A percentile compares a stretch with the other conserved stretches of the same genome.
These are phyloP conservation scores for Tenualosa ilisha DNA, from an alignment of 2,797 vertebrate genomes.

Conservation along the genomic window DNA sequence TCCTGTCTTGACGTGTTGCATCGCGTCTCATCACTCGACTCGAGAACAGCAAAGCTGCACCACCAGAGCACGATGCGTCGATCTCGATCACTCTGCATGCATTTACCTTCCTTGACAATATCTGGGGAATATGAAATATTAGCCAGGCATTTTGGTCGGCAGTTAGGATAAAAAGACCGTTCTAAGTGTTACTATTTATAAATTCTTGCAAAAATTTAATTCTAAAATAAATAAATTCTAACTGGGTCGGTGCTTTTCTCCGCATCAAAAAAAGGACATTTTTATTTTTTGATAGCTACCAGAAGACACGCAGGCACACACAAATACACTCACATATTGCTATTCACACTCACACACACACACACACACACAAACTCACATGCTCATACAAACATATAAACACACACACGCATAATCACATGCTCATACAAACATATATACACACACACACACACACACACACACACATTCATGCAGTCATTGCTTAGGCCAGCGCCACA, in stretches of 20 bases:
- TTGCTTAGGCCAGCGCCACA: constrained; percentile 7
- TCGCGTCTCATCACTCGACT: constrained; percentile 6
- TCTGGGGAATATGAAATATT: not conserved
- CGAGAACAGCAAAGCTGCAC: not conserved
- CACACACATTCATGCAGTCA: not conserved
- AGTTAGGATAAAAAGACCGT: not conserved
- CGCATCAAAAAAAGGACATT: not conserved
- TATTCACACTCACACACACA: not conserved
- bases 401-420: not conserved
- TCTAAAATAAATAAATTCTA: too few relatives aligned
- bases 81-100: not conserved
- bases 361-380: not conserved
- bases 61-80: not conserved
- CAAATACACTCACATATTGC: not conserved
- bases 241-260: not conserved
- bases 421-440: not conserved
- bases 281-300: not conserved
- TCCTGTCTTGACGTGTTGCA: constrained; percentile 12
- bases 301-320: not conserved
- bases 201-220: not conserved
- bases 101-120: not conserved
- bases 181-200: not conserved
- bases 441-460: not conserved
- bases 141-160: not conserved
- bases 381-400: not conserved